These are phyloP conservation scores for Cloeon dipterum DNA, from an alignment of 2,888 invertebrate species.

Conservation along the genomic window DNA sequence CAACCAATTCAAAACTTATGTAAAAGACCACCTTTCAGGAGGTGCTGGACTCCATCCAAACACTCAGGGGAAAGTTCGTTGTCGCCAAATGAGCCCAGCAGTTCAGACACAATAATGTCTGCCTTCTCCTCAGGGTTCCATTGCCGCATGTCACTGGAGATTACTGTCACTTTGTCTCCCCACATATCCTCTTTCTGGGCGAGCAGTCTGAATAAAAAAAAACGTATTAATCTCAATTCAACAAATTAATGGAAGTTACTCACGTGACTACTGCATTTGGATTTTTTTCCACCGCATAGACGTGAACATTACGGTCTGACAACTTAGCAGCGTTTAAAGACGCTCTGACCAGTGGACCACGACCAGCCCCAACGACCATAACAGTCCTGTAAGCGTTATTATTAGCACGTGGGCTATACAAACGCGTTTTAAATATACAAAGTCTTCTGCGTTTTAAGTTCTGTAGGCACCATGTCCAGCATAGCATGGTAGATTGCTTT, in stretches of 20 bases:
- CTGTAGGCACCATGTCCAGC: conserved; percentile 25
- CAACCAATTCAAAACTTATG: conserved; percentile 1
- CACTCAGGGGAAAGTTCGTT: conserved; percentile 98
- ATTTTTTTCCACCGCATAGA: conserved; percentile 96
- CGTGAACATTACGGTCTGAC: conserved; percentile 45
- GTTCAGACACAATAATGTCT: conserved; percentile 87
- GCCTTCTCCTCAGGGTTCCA: conserved; percentile 64
- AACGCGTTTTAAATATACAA: conserved; percentile 22
- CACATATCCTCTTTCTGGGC: conserved; percentile 56
- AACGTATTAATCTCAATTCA: neutral
- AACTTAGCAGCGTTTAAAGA: conserved; percentile 54
- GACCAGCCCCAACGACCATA: conserved; percentile 83
- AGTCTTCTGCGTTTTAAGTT: conserved; percentile 23
- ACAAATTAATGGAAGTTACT: conserved; percentile 8
- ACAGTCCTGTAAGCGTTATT: conserved; percentile 23
- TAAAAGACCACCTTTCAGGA: conserved; percentile 40
- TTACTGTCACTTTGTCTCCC: conserved; percentile 50
- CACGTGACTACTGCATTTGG: conserved; percentile 75
- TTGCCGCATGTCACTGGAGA: conserved; percentile 70
- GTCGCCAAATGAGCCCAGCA: conserved; percentile 93
- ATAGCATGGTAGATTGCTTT: conserved; percentile 60
- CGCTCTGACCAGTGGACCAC: conserved; percentile 87
- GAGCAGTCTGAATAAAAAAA: conserved; percentile 23
- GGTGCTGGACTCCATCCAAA: conserved; percentile 76
- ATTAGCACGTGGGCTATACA: neutral